Conservation (phyloP, 2,797 vertebrate genomes). For the Macropodus opercularis region DNA sequence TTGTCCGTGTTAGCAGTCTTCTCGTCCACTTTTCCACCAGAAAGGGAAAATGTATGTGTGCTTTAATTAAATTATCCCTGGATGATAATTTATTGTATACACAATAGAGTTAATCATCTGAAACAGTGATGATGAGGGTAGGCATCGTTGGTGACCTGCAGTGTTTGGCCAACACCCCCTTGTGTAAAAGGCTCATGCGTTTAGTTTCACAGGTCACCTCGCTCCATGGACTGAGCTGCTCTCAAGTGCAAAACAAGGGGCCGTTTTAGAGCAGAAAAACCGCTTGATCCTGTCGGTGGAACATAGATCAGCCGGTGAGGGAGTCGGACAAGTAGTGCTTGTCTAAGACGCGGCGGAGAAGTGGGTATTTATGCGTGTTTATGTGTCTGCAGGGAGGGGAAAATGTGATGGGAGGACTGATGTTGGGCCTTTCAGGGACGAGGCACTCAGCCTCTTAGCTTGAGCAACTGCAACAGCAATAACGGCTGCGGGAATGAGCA, state of each 20-base stretch:
- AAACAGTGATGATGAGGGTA: background rate
- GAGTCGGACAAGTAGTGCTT: constrained; percentile 39
- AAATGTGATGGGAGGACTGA: constrained; percentile 46
- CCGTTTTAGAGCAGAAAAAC: constrained; percentile 51
- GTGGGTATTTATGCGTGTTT: constrained; percentile 50
- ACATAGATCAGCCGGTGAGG: constrained; percentile 38
- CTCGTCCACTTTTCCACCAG: background rate
- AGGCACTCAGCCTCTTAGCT: constrained; percentile 49
- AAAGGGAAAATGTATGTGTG: background rate
- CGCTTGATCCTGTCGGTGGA: constrained; percentile 39
- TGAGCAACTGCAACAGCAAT: constrained; percentile 22
- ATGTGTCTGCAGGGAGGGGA: constrained; percentile 27
- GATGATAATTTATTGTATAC: background rate
- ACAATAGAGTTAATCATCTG: background rate
- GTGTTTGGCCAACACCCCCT: constrained; percentile 14
- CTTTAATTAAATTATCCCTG: background rate
- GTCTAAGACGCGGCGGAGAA: constrained; percentile 41
- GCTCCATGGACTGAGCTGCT: constrained; percentile 27
- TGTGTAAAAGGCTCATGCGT: constrained; percentile 39
- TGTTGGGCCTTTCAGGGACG: constrained; percentile 53
- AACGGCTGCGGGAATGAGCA: constrained; percentile 40
- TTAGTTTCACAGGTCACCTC: constrained; percentile 56
- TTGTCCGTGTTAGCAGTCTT: background rate
- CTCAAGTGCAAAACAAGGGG: constrained; percentile 45
- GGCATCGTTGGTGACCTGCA: background rate